Conservation (phyloP, 2,888 invertebrate genomes). For the Volucella inanis region DNA sequence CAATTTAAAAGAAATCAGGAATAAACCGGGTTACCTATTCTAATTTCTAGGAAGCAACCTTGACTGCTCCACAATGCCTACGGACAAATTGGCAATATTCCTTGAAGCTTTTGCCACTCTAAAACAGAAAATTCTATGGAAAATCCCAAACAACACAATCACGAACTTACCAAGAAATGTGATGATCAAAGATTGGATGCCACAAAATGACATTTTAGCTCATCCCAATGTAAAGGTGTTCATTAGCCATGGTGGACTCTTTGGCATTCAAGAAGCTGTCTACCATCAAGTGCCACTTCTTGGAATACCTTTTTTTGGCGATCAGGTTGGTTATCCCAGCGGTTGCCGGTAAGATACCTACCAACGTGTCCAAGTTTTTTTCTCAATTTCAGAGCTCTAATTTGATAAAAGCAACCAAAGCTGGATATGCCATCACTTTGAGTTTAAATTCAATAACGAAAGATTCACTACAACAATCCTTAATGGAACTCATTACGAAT, state of each 20-base stretch:
- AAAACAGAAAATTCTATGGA: slow-evolving; percentile 83
- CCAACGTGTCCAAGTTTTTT: too few relatives aligned
- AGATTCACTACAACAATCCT: slow-evolving; percentile 77
- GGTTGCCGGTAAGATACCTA: neutral
- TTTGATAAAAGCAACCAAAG: slow-evolving; percentile 79
- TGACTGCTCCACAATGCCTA: slow-evolving; percentile 82
- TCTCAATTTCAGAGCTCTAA: slow-evolving; percentile 80
- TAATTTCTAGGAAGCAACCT: slow-evolving; percentile 82
- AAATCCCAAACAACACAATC: slow-evolving; percentile 83
- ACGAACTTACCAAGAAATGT: slow-evolving; percentile 82
- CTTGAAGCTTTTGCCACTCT: slow-evolving; percentile 82
- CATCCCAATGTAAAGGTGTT: slow-evolving; percentile 83
- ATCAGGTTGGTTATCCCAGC: slow-evolving; percentile 79
- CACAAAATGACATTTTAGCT: slow-evolving; percentile 84
- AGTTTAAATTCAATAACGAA: slow-evolving; percentile 80
- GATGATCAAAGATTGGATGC: slow-evolving; percentile 84
- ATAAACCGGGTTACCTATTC: too few relatives aligned
- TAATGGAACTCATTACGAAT: slow-evolving; percentile 81
- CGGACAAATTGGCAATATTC: slow-evolving; percentile 80
- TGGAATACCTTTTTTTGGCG: slow-evolving; percentile 83
- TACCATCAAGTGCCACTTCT: slow-evolving; percentile 83
- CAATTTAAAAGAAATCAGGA: too few relatives aligned
- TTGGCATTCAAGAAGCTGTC: slow-evolving; percentile 83
- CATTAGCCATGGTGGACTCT: slow-evolving; percentile 83
- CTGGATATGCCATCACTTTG: slow-evolving; percentile 81